Conservation (phyloP, 1,140 invertebrate species). For the Drosophila ambigua region DNA sequence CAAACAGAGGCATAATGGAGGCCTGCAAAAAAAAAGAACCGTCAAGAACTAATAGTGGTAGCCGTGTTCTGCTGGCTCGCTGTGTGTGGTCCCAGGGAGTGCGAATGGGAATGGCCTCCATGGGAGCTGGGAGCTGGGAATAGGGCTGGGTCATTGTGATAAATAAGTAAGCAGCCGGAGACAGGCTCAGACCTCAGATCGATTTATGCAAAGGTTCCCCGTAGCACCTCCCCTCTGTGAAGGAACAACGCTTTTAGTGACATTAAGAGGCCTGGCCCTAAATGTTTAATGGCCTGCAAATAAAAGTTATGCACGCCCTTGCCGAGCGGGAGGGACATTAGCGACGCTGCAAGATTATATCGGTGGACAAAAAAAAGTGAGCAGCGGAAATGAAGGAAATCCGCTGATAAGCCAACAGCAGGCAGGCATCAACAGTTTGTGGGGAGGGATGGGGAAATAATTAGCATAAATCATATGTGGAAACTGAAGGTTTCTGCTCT, state of each 20-base stretch:
- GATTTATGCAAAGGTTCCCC: slow-evolving; percentile 65
- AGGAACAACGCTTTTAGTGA: slow-evolving; percentile 63
- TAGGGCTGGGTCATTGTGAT: slow-evolving; percentile 77
- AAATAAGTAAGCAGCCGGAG: slow-evolving; percentile 76
- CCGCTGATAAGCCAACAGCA: slow-evolving; percentile 31
- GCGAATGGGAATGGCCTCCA: slow-evolving; percentile 30
- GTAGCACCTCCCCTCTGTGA: not conserved
- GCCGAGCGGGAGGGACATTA: slow-evolving; percentile 43
- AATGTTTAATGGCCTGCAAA: slow-evolving; percentile 64
- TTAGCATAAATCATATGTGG: slow-evolving; percentile 38
- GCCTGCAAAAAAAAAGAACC: slow-evolving; percentile 33
- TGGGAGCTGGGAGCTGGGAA: slow-evolving; percentile 24
- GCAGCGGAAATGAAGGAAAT: slow-evolving; percentile 38
- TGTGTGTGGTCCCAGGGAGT: slow-evolving; percentile 70
- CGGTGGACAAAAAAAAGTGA: slow-evolving; percentile 8
- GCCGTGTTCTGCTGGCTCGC: slow-evolving; percentile 8
- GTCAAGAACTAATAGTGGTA: slow-evolving; percentile 44
- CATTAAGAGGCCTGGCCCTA: slow-evolving; percentile 68
- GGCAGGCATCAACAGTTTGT: slow-evolving; percentile 21
- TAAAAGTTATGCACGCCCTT: slow-evolving; percentile 49
- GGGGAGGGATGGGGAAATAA: slow-evolving; percentile 11
- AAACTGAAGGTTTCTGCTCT: not conserved
- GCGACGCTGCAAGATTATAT: slow-evolving; percentile 52
- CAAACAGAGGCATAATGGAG: slow-evolving; percentile 78
- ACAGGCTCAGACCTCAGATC: slow-evolving; percentile 57